Base-by-base conservation (phyloP, 1,140 invertebrate species). In the Drosophila arawakana region DNA sequence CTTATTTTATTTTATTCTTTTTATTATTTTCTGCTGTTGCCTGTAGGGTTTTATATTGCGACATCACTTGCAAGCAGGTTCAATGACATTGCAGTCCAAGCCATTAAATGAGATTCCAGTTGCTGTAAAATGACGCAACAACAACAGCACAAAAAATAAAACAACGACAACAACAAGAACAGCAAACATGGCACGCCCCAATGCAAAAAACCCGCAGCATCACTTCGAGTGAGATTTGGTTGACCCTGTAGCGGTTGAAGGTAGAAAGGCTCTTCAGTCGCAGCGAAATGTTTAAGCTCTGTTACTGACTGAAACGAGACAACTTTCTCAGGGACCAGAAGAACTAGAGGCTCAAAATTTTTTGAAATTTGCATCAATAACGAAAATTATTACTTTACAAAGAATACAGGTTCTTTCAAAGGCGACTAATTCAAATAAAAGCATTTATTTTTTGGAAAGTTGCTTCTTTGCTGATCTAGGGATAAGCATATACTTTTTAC, bases 41-140 rank as follows among this genome's bases (percentile, higher is more conserved):
- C 50, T 69, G 71, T 66, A 71, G 84, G 59, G 63, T 74, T 80
- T 55, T 76, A 65, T 73, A 65, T 68, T 79, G 83, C 66, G 66
- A 76, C 76, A 82, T 49, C 65, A 41, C 52, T 57, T 58, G 44
- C 65, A 46, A 50, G 47, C 46, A 54, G 65, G 83, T 88, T 88
- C 83, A 88, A 88, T 88, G 83, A 86, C 82, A 88, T 50, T 43
- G 63, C 54, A 70, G 37, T 70, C 63, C 49, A 43, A 60, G 71
- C 78, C 71, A 81, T 78, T 71, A 82, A 81, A 78, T 79, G 76
- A 77, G 78, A 72, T 82, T 79, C 83, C 73, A 66, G 62, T 57
- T 73, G 78, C 41, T 50, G 54, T 35, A 76, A 70, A 79, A 86
- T 86, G 73, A 73, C 71, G 66, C 44, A 69, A 47, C 57, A 41